A percentile compares a stretch with the other conserved stretches of the same genome.
These are phyloP conservation scores for Panthera tigris DNA, from an alignment of 2,113 vertebrate genomes.

Conservation along the genomic window DNA sequence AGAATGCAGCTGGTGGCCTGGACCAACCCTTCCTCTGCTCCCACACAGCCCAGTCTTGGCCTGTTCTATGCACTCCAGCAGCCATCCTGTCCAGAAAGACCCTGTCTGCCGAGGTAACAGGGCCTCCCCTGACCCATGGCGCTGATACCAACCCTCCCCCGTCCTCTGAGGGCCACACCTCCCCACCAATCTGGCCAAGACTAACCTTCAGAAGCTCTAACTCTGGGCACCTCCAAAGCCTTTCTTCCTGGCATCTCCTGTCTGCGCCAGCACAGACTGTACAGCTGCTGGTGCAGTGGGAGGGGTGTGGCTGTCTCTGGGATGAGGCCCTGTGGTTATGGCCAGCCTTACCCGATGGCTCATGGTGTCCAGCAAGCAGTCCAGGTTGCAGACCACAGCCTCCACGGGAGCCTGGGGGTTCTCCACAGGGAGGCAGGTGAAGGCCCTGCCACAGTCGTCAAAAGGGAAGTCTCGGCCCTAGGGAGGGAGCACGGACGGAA, in stretches of 20 bases:
- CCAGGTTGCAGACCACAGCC: conserved; percentile 92
- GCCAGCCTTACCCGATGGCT: conserved; percentile 85
- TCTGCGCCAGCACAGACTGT: not conserved
- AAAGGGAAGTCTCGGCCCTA: conserved; percentile 96
- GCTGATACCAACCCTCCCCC: not conserved
- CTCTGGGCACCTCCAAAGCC: not conserved
- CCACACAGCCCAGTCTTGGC: not conserved
- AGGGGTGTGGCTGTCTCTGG: not conserved
- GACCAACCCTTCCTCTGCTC: not conserved
- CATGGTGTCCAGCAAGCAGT: conserved; percentile 89
- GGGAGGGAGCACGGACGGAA: rapidly evolving
- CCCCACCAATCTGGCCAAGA: not conserved
- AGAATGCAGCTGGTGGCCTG: not conserved
- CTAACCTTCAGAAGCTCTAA: not conserved
- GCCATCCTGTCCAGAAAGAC: not conserved
- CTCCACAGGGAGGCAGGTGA: conserved; percentile 91
- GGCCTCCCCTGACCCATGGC: not conserved
- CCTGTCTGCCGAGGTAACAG: not conserved
- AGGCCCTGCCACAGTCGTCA: conserved; percentile 93
- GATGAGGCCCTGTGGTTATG: not conserved
- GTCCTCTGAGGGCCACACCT: not conserved
- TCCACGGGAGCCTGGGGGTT: conserved; percentile 80
- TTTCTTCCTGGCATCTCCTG: not conserved
- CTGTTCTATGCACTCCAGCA: not conserved
- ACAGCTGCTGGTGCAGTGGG: not conserved